Evolutionary conservation across 2,113 vertebrate species (phyloP), one percentile per base, ranked within the genome.

Genomic region (Synodontis membranacea): DNA sequence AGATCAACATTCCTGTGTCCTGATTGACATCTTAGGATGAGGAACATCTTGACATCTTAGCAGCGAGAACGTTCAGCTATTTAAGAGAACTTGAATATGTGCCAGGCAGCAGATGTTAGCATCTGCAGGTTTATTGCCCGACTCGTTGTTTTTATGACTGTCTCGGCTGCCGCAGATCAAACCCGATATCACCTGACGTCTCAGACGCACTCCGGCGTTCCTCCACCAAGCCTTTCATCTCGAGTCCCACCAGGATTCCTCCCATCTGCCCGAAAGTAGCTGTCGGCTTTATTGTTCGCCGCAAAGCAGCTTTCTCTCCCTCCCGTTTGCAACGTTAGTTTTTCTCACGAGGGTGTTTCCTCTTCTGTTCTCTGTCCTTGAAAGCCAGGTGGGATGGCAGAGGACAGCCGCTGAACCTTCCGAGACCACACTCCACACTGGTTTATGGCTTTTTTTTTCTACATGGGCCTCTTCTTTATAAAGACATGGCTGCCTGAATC

Each of bases 171-270:
- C 48, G 50, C 39, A 74, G 72, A 87, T 89, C 83, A 76, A 48
- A 85, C 54, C 84, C 68, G 58, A 82, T 85, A 89, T 82, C 83
- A 85, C 64, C 79, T 72, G 74, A 86, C 5, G 39, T 72, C 83
- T 85, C 83, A 5, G 68, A 85, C 46, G 58, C 60, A 34, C 86
- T 84, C 82, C 83, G 76, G 39, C 81, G n/a, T 89, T 84, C 85
- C 86, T 66, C 84, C 76, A 84, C 62, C 74, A 60, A 83, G 83
- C 80, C 84, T 86, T 85, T 80, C 84, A 86, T 89, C 86, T 89
- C 66, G 7, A 64, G 66, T 89, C 89, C 86, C 89, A 81, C 66
- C 56, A 89, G 89, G 70, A 78, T 44, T 84, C 86, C 88, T 88
- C 66, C 76, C 86, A 88, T 88, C 86, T 89, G 89, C 64, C 70